Evolutionary conservation across 2,113 vertebrate species (phyloP).

Genomic region (Toxostoma redivivum): DNA sequence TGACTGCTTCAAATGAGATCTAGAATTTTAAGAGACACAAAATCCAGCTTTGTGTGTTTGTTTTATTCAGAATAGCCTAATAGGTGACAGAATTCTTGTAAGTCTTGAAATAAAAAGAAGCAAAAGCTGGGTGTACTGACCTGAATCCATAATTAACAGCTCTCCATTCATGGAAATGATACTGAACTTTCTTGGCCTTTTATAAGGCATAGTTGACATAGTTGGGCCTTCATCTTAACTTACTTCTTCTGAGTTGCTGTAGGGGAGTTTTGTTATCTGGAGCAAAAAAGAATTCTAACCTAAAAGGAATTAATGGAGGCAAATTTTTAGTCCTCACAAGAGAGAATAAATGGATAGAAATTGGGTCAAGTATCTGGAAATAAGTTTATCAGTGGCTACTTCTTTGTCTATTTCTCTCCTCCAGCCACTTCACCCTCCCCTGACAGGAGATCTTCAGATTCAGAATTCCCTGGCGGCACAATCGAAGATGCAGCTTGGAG

Average conservation of each 20-base stretch:
- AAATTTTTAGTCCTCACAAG: neutral
- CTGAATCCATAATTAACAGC: neutral
- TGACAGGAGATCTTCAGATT: neutral
- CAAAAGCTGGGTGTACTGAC: neutral
- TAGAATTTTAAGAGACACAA: neutral
- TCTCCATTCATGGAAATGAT: neutral
- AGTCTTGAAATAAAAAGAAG: neutral
- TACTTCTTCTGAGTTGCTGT: neutral
- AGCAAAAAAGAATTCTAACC: neutral
- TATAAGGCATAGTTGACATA: neutral
- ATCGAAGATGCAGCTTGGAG: neutral
- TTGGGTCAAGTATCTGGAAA: neutral
- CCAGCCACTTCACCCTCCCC: rapidly evolving
- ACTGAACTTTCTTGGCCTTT: neutral
- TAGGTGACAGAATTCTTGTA: neutral
- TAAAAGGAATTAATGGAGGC: neutral
- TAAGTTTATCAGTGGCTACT: neutral
- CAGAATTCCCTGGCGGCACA: neutral
- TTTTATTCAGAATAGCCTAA: neutral
- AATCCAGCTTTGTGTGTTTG: neutral
- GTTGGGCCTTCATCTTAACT: neutral
- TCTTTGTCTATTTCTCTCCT: neutral
- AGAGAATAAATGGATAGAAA: neutral
- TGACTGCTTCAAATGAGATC: neutral
- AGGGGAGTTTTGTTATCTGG: neutral